phyloP scores from a whole-genome alignment of 2,888 invertebrate species.

The Mythimna ferrago region DNA sequence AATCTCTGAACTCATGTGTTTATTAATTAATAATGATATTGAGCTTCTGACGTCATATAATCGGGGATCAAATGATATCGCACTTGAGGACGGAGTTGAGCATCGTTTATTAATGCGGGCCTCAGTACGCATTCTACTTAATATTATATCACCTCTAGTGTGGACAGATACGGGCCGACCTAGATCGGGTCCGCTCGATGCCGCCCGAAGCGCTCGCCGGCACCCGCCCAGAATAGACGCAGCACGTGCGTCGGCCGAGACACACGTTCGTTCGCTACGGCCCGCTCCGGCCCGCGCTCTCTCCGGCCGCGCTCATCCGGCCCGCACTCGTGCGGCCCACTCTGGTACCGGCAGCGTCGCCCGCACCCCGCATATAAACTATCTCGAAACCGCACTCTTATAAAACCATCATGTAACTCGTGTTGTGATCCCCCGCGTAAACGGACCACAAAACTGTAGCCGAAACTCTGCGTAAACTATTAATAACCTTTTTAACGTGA shows the following conservation, averaged over 20 bases:
- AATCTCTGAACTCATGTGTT: too few species aligned
- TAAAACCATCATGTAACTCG: slow-evolving; percentile 65
- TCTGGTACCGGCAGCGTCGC: slow-evolving; percentile 42
- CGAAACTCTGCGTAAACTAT: slow-evolving; percentile 72
- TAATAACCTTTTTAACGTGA: slow-evolving; percentile 74
- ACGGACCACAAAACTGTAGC: slow-evolving; percentile 51
- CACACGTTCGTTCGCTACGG: slow-evolving; percentile 78
- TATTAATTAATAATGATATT: too few species aligned
- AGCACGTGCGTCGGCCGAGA: slow-evolving; percentile 88
- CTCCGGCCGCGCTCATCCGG: slow-evolving; percentile 48
- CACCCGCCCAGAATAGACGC: slow-evolving; percentile 89
- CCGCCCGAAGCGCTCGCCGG: slow-evolving; percentile 71
- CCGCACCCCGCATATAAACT: slow-evolving; percentile 56
- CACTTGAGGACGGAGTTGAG: too few species aligned
- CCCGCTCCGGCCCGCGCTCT: slow-evolving; percentile 52
- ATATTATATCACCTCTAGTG: too few species aligned
- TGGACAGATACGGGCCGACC: slow-evolving; percentile 78
- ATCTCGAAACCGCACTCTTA: slow-evolving; percentile 39
- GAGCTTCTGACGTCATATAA: too few species aligned
- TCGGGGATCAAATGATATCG: too few species aligned
- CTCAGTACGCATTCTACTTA: too few species aligned
- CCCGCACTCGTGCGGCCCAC: slow-evolving; percentile 52
- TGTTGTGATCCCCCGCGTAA: slow-evolving; percentile 70
- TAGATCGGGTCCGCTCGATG: slow-evolving; percentile 87
- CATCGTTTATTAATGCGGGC: too few species aligned